Percentiles rank a stretch among this genome's conserved stretches.
phyloP scores from a whole-genome alignment of 2,113 vertebrate genomes.

The Platichthys stellatus region DNA sequence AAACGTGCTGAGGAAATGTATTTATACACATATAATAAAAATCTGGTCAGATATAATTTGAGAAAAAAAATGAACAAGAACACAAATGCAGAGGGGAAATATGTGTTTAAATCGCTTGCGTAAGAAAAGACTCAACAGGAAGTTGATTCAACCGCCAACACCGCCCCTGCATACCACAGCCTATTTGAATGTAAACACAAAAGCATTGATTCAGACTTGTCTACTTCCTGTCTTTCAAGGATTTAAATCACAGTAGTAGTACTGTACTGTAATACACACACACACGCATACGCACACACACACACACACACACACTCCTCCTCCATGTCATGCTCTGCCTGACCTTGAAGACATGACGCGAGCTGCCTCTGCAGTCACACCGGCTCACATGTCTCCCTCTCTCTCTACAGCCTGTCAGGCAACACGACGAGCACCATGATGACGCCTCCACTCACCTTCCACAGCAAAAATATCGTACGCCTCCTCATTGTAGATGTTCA shows the following conservation, averaged over 20 bases:
- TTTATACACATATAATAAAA: too few relatives aligned
- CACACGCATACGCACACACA: too few relatives aligned
- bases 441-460: constrained; percentile 74
- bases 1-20: not conserved
- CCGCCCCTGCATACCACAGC: not conserved
- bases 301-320: too few relatives aligned
- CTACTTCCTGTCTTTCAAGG: not conserved
- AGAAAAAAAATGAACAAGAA: not conserved
- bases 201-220: constrained; percentile 10
- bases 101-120: not conserved
- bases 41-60: too few relatives aligned
- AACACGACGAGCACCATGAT: not conserved
- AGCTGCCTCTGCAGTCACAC: too few relatives aligned
- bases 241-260: too few relatives aligned
- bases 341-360: too few relatives aligned
- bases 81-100: not conserved
- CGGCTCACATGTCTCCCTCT: constrained; percentile 2
- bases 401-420: not conserved
- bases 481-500: constrained; percentile 80
- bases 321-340: too few relatives aligned
- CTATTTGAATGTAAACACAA: constrained; percentile 53
- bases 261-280: not conserved
- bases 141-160: constrained; percentile 1
- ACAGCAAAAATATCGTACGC: constrained; percentile 66
- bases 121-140: constrained; percentile 28